phyloP scores from a whole-genome alignment of 2,113 vertebrate species.

The Podarcis raffonei region DNA sequence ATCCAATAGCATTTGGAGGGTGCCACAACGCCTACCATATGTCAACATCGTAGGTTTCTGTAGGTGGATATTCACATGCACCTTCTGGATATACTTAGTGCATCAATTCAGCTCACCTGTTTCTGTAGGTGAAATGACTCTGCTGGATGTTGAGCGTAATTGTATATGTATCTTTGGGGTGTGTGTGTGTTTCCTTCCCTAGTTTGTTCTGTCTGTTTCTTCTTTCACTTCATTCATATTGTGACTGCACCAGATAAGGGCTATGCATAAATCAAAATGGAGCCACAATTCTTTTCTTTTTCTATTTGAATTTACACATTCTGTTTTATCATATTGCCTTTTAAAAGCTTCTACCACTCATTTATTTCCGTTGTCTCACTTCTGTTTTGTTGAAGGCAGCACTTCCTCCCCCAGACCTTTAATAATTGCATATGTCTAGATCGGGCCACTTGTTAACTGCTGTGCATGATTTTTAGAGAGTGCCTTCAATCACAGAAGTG shows the following conservation, averaged over 20 bases:
- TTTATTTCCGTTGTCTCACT: constrained; percentile 15
- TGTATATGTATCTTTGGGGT: neutral
- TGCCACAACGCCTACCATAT: too few relatives aligned
- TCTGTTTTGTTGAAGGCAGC: constrained; percentile 1
- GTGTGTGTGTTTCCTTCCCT: neutral
- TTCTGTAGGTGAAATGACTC: neutral
- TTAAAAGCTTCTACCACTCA: neutral
- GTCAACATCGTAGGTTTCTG: neutral
- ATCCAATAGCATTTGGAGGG: too few relatives aligned
- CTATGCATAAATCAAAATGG: neutral
- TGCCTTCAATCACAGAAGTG: constrained; percentile 54
- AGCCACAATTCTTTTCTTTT: too few relatives aligned
- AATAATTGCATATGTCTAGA: constrained; percentile 43
- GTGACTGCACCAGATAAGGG: neutral
- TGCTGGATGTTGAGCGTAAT: neutral
- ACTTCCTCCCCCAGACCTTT: neutral
- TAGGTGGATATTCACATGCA: neutral
- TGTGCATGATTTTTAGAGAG: constrained; percentile 52
- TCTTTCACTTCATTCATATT: neutral
- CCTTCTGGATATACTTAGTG: neutral
- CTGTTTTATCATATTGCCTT: neutral
- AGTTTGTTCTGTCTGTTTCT: neutral
- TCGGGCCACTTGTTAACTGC: constrained; percentile 48
- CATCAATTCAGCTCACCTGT: neutral
- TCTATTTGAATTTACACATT: neutral